Percentiles rank a stretch among this genome's conserved stretches.
Evolutionary conservation across 2,797 vertebrate genomes (phyloP).

Genomic region (Chaunax sp.): DNA sequence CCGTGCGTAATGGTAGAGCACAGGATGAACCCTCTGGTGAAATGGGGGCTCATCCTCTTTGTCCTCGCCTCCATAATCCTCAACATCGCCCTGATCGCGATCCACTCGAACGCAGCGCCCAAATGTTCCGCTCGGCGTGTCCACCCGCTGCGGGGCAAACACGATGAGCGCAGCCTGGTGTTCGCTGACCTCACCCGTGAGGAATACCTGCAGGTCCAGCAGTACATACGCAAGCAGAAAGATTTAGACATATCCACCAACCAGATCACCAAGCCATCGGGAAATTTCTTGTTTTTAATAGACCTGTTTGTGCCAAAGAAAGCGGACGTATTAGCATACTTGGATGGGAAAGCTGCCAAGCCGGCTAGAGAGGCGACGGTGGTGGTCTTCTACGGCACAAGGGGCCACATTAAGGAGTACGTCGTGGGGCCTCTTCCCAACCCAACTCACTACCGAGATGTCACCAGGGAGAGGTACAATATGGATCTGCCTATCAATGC

Average conservation of each 20-base stretch:
- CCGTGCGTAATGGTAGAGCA: slow-evolving; percentile 34
- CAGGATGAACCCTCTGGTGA: slow-evolving; percentile 65
- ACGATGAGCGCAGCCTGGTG: slow-evolving; percentile 76
- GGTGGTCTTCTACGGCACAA: slow-evolving; percentile 85
- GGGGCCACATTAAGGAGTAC: slow-evolving; percentile 83
- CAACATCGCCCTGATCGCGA: slow-evolving; percentile 65
- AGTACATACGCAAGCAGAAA: slow-evolving; percentile 81
- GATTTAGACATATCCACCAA: slow-evolving; percentile 79
- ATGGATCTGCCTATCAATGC: slow-evolving; percentile 78
- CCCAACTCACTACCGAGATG: slow-evolving; percentile 72
- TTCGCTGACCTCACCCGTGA: slow-evolving; percentile 85
- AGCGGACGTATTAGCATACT: slow-evolving; percentile 78
- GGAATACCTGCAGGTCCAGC: slow-evolving; percentile 84
- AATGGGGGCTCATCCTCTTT: slow-evolving; percentile 61
- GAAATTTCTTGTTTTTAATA: slow-evolving; percentile 88
- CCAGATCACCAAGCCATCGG: slow-evolving; percentile 73
- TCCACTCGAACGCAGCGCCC: slow-evolving; percentile 44
- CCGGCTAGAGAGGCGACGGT: slow-evolving; percentile 86
- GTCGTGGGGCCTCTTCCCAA: slow-evolving; percentile 86
- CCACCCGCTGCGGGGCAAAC: slow-evolving; percentile 42
- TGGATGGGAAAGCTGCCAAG: slow-evolving; percentile 71
- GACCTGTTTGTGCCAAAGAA: slow-evolving; percentile 87
- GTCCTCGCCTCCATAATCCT: slow-evolving; percentile 66
- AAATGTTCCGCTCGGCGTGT: slow-evolving; percentile 48
- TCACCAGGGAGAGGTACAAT: slow-evolving; percentile 82